These are phyloP conservation scores for Campaea margaritaria DNA, from an alignment of 2,888 invertebrate species.

Conservation along the genomic window DNA sequence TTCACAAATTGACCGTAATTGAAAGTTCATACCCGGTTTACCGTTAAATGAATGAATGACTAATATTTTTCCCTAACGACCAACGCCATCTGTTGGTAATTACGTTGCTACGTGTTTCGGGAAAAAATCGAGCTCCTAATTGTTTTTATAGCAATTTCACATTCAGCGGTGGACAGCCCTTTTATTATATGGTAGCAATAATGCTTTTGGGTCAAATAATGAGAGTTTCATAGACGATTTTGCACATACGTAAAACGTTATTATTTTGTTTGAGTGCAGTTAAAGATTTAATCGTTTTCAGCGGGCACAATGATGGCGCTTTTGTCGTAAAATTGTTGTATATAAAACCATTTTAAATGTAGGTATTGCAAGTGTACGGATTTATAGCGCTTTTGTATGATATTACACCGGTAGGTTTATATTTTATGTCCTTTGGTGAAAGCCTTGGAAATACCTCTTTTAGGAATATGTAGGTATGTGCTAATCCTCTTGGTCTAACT, in stretches of 20 bases:
- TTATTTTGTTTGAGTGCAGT: slow-evolving; percentile 4
- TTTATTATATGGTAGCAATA: slow-evolving; percentile 37
- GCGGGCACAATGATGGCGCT: not conserved
- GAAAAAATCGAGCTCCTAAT: slow-evolving; percentile 68
- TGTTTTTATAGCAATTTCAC: slow-evolving; percentile 66
- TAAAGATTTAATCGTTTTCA: not conserved
- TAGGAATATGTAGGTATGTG: too few species aligned
- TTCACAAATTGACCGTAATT: slow-evolving; percentile 10
- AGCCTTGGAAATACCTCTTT: too few species aligned
- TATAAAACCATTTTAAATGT: not conserved
- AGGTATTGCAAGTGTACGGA: not conserved
- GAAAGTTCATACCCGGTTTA: slow-evolving; percentile 25
- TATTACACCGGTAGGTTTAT: too few species aligned
- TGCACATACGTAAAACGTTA: slow-evolving; percentile 9
- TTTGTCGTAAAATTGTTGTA: not conserved
- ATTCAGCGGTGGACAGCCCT: slow-evolving; percentile 36
- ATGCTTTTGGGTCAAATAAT: slow-evolving; percentile 24
- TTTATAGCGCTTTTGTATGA: not conserved
- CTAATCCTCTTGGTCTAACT: too few species aligned
- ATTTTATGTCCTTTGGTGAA: too few species aligned
- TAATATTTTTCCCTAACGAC: slow-evolving; percentile 65
- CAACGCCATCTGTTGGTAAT: slow-evolving; percentile 76
- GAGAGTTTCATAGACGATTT: slow-evolving; percentile 24
- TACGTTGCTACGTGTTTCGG: slow-evolving; percentile 65
- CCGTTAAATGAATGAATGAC: slow-evolving; percentile 51